Evolutionary conservation across 2,113 vertebrate species (phyloP).

Genomic region (Bubo blakistoni): DNA sequence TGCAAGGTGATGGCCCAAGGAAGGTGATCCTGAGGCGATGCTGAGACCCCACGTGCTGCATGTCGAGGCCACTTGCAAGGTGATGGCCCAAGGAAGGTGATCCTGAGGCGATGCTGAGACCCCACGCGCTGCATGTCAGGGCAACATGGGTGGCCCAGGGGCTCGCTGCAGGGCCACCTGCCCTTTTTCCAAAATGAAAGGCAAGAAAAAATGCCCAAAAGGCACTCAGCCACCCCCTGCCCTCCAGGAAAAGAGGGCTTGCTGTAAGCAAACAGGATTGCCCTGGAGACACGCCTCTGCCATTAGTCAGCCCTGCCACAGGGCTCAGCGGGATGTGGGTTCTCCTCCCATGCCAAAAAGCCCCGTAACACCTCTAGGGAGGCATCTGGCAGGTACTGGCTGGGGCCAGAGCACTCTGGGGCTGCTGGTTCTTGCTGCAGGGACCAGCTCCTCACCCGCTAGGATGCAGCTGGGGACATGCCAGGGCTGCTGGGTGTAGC

Average conservation of each 20-base stretch:
- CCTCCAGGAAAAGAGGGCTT: background rate
- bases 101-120: background rate
- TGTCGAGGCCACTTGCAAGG: fast-evolving
- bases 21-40: background rate
- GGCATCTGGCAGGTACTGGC: background rate
- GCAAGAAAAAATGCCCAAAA: background rate
- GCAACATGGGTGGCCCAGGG: background rate
- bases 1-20: fast-evolving
- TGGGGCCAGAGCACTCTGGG: background rate
- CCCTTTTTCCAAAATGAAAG: background rate
- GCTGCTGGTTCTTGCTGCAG: background rate
- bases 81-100: background rate
- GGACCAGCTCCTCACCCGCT: background rate
- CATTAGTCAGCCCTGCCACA: background rate
- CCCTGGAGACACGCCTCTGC: fast-evolving
- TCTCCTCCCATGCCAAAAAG: background rate
- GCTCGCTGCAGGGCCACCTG: background rate
- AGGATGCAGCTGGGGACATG: fast-evolving
- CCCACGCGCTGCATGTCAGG: fast-evolving
- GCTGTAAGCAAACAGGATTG: background rate
- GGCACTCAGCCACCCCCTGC: background rate
- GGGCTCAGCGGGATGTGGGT: background rate
- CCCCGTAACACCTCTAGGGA: background rate
- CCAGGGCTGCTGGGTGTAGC: fast-evolving
- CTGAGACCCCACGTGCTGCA: fast-evolving